A percentile compares a stretch with the other conserved stretches of the same genome.
Evolutionary conservation across 2,113 vertebrate species (phyloP).

Genomic region (Addax nasomaculatus): DNA sequence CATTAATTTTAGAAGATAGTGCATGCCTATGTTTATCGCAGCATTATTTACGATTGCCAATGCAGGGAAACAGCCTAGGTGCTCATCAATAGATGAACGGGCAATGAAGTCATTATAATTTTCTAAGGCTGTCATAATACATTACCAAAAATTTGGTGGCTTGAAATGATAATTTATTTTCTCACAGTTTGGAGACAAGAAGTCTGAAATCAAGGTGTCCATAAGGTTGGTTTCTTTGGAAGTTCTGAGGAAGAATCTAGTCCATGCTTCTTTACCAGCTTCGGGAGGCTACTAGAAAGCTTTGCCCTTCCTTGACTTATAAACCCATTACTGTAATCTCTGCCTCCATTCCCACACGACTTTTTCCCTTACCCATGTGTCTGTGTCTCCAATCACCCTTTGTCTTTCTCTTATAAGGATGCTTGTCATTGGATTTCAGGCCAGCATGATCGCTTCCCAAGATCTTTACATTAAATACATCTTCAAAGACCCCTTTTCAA

Average conservation of each 20-base stretch:
- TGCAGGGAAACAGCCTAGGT: background rate
- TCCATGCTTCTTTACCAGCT: background rate
- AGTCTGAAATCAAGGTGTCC: background rate
- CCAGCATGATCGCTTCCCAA: background rate
- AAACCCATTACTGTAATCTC: background rate
- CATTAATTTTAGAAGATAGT: background rate
- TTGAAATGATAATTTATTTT: background rate
- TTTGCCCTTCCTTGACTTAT: background rate
- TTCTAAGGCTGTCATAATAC: background rate
- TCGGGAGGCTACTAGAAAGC: background rate
- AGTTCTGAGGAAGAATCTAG: background rate
- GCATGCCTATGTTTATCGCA: background rate
- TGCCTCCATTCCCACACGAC: background rate
- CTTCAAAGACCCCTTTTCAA: background rate
- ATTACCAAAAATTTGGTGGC: background rate
- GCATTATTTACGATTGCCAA: background rate
- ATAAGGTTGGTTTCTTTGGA: background rate
- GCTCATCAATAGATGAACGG: background rate
- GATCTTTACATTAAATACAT: background rate
- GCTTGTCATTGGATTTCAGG: background rate
- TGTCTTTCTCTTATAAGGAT: background rate
- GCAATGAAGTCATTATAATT: background rate
- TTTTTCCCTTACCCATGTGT: background rate
- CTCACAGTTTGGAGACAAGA: background rate
- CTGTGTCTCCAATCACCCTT: background rate